Base-by-base conservation (phyloP, 2,888 invertebrate species). In the Brachyptera putata region DNA sequence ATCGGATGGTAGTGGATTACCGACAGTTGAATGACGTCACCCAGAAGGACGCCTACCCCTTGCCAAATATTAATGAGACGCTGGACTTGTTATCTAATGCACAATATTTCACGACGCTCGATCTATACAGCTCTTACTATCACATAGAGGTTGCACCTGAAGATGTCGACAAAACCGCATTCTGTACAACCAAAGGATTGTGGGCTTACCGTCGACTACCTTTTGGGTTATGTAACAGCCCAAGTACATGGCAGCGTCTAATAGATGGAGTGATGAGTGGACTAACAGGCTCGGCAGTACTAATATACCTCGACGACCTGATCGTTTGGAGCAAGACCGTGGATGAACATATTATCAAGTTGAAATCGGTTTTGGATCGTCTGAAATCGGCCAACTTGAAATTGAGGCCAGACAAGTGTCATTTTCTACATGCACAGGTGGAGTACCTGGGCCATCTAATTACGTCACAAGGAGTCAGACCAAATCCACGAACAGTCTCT, bases 11-110 rank as follows among this genome's bases (percentile, higher is more conserved):
- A n/a, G 63, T 68, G 4, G 70, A 71, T 50, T 72, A 63, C 22
- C 61, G 70, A 2, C 41, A 46, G 16, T 41, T 72, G 1, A 73
- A 73, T 57, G 57, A 64, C n/a, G 61, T 64, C 1, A 72, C 71
- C 0, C 63, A 68, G 0, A 64, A 64, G 0, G 70, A 71, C 57
- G 46, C 67, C 0, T 70, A 70, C 57, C 69, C 70, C 1, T 37
- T 70, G 0, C 68, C 70, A 3, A 63, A 65, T 22, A 65, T 71
- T 9, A 49, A 61, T 14, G 70, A 72, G 25, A 70, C 70, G 14
- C 26, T 71, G 4, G 67, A 69, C 18, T 63, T 68, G 26, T 48
- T 73, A 9, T 65, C 64, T 7, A 61, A 61, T 1, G 61, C 65
- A 1, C 62, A 59, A 46, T 68, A 66, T n/a, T 46, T 60, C 13